These are phyloP conservation scores for Choristoneura fumiferana DNA, from an alignment of 1,140 invertebrate genomes.

Conservation along the genomic window DNA sequence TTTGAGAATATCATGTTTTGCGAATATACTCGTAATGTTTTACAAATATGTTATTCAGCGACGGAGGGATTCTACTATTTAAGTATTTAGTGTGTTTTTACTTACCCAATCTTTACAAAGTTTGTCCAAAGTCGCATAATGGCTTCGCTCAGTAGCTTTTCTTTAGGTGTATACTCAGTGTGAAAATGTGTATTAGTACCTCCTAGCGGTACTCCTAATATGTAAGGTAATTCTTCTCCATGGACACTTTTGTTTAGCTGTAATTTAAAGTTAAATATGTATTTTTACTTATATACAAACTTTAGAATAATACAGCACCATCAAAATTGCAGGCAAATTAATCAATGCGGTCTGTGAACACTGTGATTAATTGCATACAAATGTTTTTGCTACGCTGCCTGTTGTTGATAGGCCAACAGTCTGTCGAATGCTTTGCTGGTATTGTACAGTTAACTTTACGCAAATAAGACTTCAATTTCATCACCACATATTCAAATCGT, in stretches of 20 bases:
- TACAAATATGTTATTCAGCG: background rate
- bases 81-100: constrained; percentile 12
- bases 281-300: too few relatives aligned
- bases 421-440: too few relatives aligned
- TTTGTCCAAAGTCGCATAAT: constrained; percentile 94
- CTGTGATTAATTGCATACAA: too few relatives aligned
- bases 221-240: constrained; percentile 94
- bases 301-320: constrained; percentile 6
- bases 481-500: too few relatives aligned
- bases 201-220: constrained; percentile 93
- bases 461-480: too few relatives aligned
- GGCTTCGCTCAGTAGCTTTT: constrained; percentile 88
- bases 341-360: too few relatives aligned
- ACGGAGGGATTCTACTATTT: too few relatives aligned
- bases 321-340: too few relatives aligned
- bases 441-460: too few relatives aligned
- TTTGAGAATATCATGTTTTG: too few relatives aligned
- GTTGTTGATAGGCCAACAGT: too few relatives aligned
- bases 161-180: constrained; percentile 85
- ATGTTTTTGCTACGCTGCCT: too few relatives aligned
- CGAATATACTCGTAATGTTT: constrained; percentile 3
- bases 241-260: constrained; percentile 83
- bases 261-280: constrained; percentile 32
- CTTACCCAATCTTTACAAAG: constrained; percentile 92
- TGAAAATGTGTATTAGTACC: constrained; percentile 86